Base-by-base conservation (phyloP, 2,797 vertebrate genomes). In the Allobates femoralis region DNA sequence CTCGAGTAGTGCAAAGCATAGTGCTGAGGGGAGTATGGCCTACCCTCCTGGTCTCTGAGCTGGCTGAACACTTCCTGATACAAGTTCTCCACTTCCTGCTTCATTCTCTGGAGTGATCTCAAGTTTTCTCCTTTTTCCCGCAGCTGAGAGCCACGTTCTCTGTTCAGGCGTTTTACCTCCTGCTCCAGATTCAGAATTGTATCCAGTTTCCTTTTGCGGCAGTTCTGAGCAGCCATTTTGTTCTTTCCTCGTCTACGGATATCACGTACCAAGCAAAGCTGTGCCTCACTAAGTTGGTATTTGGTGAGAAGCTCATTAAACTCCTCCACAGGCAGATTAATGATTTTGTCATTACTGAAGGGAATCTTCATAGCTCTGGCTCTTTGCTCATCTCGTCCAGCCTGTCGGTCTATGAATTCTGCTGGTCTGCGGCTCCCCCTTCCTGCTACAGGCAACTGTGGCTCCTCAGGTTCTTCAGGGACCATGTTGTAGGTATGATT, bases 191-290 rank as follows among this genome's bases (percentile, higher is more conserved):
- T 98, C 1, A 99, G 94, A 92, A 99, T 99, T 90, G 98, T 99
- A 92, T 99, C 98, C 91, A 99, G 94, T 81, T 99, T 99, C 89
- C 98, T 96, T 91, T 99, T 99, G 87, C 98, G 97, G 94, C 98
- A 99, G 94, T 99, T 99, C 92, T 99, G 98, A 0, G 98, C 98
- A 0, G 98, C 98, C 97, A 99, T 98, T 94, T 99, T 99, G 95
- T 99, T 99, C 92, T 99, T 99, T 85, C 98, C 98, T 0, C 98
- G 95, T 79, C 98, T 90, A 83, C 98, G 95, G 92, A 99, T 99
- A 93, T 99, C 98, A 0, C 98, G 96, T 90, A 99, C 96, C 58
- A 99, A 96, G 79, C 97, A 96, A 0, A 99, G 95, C 93, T 99
- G 98, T 1, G 95, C 95, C 90, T 99, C 98, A 0, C 96, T 99